Percentiles rank a stretch among this genome's conserved stretches.
These are phyloP conservation scores for Pseudococcus viburni DNA, from an alignment of 2,888 invertebrate genomes.

Conservation along the genomic window DNA sequence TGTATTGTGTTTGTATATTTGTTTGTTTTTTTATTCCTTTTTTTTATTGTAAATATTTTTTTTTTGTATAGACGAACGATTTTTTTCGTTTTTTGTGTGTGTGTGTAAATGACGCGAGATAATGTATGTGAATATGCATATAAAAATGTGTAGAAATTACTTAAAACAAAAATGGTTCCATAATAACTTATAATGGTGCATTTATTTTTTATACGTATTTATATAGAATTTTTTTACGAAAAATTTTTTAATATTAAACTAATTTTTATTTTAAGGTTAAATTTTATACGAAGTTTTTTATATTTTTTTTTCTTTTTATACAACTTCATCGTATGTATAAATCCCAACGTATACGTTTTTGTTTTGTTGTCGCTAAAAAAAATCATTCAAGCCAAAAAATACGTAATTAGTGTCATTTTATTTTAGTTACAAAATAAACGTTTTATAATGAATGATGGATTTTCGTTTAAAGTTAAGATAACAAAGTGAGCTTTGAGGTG, in stretches of 20 bases:
- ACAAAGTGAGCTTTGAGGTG: neutral
- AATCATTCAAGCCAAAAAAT: conserved; percentile 47
- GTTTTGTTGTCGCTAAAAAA: conserved; percentile 48
- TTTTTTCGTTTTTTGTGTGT: neutral
- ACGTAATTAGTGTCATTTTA: conserved; percentile 54
- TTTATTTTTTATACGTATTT: conserved; percentile 56
- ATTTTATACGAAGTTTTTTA: conserved; percentile 43
- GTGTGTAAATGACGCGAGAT: neutral
- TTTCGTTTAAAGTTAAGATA: neutral
- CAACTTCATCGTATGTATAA: conserved; percentile 24
- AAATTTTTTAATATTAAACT: neutral
- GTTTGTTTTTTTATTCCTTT: neutral
- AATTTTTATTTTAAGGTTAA: conserved; percentile 1
- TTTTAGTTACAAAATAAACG: conserved; percentile 54
- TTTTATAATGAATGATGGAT: conserved; percentile 25
- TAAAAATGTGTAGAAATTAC: conserved; percentile 16
- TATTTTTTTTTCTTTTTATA: neutral
- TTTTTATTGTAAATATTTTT: neutral
- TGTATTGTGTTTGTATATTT: neutral
- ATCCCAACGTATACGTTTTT: conserved; percentile 23
- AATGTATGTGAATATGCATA: conserved; percentile 16
- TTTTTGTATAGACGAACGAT: neutral
- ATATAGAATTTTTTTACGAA: neutral
- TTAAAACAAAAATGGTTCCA: conserved; percentile 23
- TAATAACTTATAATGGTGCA: conserved; percentile 47